Percentiles rank a stretch among this genome's conserved stretches.
Evolutionary conservation across 2,888 invertebrate species (phyloP).

Genomic region (Ophonus ardosiacus): DNA sequence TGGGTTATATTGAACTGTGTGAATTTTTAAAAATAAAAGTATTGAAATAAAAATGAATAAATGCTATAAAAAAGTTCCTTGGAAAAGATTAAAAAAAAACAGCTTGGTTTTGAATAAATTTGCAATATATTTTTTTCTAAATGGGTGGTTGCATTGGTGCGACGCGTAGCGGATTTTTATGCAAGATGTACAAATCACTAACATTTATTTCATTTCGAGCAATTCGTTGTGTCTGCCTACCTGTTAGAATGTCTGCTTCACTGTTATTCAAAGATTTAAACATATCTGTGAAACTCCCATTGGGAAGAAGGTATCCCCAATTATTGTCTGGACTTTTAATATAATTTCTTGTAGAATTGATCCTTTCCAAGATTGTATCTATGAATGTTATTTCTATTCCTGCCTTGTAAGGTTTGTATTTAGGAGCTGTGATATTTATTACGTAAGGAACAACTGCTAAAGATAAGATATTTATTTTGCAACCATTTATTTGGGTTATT

Average conservation of each 20-base stretch:
- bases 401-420: background rate
- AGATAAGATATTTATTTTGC: background rate
- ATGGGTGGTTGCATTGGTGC: no score
- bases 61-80: no score
- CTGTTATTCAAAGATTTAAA: slow-evolving; percentile 12
- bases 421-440: background rate
- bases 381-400: slow-evolving; percentile 32
- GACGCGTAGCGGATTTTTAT: no score
- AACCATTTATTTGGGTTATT: slow-evolving; percentile 24
- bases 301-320: slow-evolving; percentile 11
- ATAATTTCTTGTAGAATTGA: slow-evolving; percentile 24
- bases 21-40: no score
- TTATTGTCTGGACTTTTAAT: background rate
- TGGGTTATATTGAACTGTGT: no score
- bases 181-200: no score
- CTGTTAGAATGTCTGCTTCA: slow-evolving; percentile 13
- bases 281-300: slow-evolving; percentile 41
- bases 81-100: no score
- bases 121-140: no score
- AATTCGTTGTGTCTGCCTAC: background rate
- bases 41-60: no score
- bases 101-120: no score
- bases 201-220: no score
- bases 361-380: background rate
- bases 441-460: slow-evolving; percentile 28